Percentiles rank a stretch among this genome's conserved stretches.
Evolutionary conservation across 1,140 invertebrate genomes (phyloP).

Genomic region (Dufourea novaeangliae): DNA sequence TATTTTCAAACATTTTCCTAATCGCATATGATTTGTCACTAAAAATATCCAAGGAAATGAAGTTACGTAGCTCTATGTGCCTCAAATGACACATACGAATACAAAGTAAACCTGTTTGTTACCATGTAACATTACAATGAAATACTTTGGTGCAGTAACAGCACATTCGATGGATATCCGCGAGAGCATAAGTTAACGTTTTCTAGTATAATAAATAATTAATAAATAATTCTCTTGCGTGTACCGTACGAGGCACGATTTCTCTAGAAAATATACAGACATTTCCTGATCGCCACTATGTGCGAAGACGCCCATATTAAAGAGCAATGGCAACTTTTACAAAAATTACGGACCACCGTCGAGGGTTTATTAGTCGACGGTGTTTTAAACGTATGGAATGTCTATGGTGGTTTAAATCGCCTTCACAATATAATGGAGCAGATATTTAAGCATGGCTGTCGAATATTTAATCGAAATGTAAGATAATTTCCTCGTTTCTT

Average conservation of each 20-base stretch:
- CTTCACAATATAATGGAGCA: conserved; percentile 83
- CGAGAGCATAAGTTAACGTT: neutral
- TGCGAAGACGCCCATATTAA: conserved; percentile 61
- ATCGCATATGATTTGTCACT: conserved; percentile 4
- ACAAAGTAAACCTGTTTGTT: neutral
- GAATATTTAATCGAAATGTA: conserved; percentile 82
- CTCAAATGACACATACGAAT: conserved; percentile 15
- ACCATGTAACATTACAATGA: conserved; percentile 26
- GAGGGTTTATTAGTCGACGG: conserved; percentile 85
- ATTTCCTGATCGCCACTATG: conserved; percentile 45
- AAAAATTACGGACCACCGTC: conserved; percentile 83
- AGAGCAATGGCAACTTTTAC: conserved; percentile 79
- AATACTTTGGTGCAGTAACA: neutral
- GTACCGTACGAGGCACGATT: neutral
- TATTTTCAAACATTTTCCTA: neutral
- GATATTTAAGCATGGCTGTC: conserved; percentile 85
- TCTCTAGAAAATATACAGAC: neutral
- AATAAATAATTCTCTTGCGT: neutral
- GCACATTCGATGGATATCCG: neutral
- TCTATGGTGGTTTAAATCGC: conserved; percentile 85
- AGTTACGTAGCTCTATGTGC: conserved; percentile 1
- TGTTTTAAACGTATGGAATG: conserved; percentile 85
- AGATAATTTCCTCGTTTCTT: conserved; percentile 55
- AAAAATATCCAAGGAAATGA: conserved; percentile 9
- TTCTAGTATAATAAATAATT: neutral